Evolutionary conservation across 37 sponge, comb jelly and placozoan genomes (phyloP), one percentile per base, ranked within the genome.

Genomic region (Halichondria panicea): DNA sequence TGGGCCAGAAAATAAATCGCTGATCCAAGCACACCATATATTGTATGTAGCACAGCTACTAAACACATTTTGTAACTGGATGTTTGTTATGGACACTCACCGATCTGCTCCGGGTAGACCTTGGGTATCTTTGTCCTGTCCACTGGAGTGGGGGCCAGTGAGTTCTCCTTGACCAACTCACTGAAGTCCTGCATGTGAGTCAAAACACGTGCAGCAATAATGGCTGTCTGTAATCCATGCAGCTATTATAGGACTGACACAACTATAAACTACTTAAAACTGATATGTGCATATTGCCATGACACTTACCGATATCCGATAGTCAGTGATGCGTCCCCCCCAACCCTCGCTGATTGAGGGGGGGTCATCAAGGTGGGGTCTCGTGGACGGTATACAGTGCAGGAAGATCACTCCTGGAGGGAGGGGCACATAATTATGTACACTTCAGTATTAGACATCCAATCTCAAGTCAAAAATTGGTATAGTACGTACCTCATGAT

Each of bases 261-360:
- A n/a, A n/a, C n/a, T n/a, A n/a, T n/a, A n/a, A n/a, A n/a, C n/a
- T n/a, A n/a, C n/a, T n/a, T n/a, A n/a, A n/a, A n/a, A n/a, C n/a
- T n/a, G n/a, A n/a, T n/a, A n/a, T n/a, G n/a, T n/a, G n/a, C n/a
- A n/a, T n/a, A n/a, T n/a, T n/a, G n/a, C n/a, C n/a, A n/a, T n/a
- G n/a, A n/a, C n/a, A 58, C 85, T 63, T 40, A 90, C 91, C 1
- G 91, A 43, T 24, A 91, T 91, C 50, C 97, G 67, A 83, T 94
- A 96, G 88, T 96, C 97, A 21, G 91, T 89, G 45, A 94, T 78
- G 30, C 92, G 31, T 8, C 97, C 95, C 33, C 95, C 95, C 75
- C 80, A 82, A 7, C 88, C 91, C 55, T 87, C 90, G 63, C 88
- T 90, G 69, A 92, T 90, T 37, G 97, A 87, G 2, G 94, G 94